phyloP scores from a whole-genome alignment of 2,888 invertebrate genomes.

The Alloscopus bannaensis region DNA sequence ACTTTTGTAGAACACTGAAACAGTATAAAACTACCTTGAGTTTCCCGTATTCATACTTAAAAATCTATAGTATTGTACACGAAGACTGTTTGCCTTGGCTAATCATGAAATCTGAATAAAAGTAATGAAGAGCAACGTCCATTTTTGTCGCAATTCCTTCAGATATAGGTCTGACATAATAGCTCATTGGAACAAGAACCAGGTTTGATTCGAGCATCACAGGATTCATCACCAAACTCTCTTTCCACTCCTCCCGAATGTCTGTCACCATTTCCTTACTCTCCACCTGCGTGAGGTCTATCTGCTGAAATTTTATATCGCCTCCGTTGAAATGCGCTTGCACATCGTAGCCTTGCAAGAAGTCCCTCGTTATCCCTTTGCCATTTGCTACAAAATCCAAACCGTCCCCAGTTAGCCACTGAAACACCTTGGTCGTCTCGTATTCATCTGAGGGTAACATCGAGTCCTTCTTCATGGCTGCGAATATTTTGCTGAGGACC shows the following conservation, averaged over 20 bases:
- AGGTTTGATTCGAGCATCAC: constrained; percentile 62
- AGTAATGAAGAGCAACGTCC: constrained; percentile 65
- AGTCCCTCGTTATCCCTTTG: constrained; percentile 45
- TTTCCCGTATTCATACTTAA: constrained; percentile 6
- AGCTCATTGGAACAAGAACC: constrained; percentile 60
- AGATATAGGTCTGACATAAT: constrained; percentile 56
- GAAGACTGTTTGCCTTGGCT: constrained; percentile 52
- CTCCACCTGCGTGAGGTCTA: constrained; percentile 60
- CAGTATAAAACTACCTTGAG: no score
- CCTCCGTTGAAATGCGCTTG: constrained; percentile 63
- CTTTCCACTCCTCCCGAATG: constrained; percentile 64
- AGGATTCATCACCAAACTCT: constrained; percentile 55
- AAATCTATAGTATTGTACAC: constrained; percentile 54
- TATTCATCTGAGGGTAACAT: constrained; percentile 60
- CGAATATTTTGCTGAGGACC: constrained; percentile 54
- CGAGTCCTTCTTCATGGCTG: constrained; percentile 55
- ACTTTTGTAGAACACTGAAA: no score
- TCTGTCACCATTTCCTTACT: constrained; percentile 57
- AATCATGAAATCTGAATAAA: constrained; percentile 64
- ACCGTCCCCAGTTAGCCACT: constrained; percentile 67
- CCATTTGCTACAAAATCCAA: constrained; percentile 55
- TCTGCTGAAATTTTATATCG: constrained; percentile 52
- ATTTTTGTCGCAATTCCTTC: constrained; percentile 64
- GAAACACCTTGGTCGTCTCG: constrained; percentile 61
- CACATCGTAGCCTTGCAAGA: constrained; percentile 60